Base-by-base conservation (phyloP, 2,113 vertebrate species). In the Epinephelus moara region DNA sequence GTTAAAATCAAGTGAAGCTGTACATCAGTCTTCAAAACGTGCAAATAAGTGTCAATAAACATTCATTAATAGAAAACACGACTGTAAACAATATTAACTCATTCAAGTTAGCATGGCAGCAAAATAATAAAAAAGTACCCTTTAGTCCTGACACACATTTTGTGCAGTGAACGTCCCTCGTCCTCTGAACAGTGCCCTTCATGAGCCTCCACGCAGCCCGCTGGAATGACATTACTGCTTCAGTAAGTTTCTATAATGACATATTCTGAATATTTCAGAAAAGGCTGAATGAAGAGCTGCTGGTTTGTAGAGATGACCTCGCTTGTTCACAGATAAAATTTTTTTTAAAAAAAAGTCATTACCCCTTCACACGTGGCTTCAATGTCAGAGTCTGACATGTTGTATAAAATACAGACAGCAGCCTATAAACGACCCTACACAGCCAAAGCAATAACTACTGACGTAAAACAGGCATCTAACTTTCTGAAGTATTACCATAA, bases 81-180 rank as follows among this genome's bases (percentile, higher is more conserved):
- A 33, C 7, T 69, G 77, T 84, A 90, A 82, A 85, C 78, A 87
- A 75, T 50, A 57, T 68, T 4, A 14, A 50, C 49, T 2, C 4
- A 77, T 40, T 61, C 10, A 66, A 77, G 45, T 70, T 68, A 68
- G 66, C 67, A 49, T 18, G 30, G 33, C 13, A 83, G 53, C 49
- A 11, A 55, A 25, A 30, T 25, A 79, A 42, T 30, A 25, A 57
- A 69, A 50, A 55, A 30, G 50, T 82, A 62, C 68, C 73, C 10
- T 79, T 75, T 60, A 45, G 45, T 68, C 70, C 52, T 56, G n/a
- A 78, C n/a, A 71, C 27, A 27, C 17, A 47, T 33, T 50, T 78
- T 81, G 61, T 70, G 33, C 53, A 27, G 70, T 56, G 30, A 79
- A 33, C 13, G 37, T 61, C 25, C 23, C 25, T 68, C 18, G 19